Evolutionary conservation across 2,797 vertebrate genomes (phyloP).

Genomic region (Rhyacichthys aspro): DNA sequence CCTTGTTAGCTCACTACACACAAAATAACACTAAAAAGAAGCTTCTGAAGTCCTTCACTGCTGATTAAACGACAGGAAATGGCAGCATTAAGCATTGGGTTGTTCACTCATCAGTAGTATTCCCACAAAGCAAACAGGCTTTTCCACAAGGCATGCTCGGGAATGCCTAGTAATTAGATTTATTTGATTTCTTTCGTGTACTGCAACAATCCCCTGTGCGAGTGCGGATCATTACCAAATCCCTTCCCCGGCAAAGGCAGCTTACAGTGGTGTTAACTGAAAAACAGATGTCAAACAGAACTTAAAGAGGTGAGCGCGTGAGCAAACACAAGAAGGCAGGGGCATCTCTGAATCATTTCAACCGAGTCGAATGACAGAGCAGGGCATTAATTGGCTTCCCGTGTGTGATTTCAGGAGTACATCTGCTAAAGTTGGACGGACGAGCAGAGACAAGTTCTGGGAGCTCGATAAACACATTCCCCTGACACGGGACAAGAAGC

Average conservation of each 20-base stretch:
- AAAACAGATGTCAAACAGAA: slow-evolving; percentile 68
- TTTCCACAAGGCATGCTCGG: slow-evolving; percentile 49
- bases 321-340: slow-evolving; percentile 24
- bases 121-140: slow-evolving; percentile 45
- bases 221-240: slow-evolving; percentile 54
- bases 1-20: not conserved
- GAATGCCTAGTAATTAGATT: slow-evolving; percentile 63
- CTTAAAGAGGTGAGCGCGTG: slow-evolving; percentile 46
- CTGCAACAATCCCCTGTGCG: slow-evolving; percentile 53
- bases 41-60: slow-evolving; percentile 28
- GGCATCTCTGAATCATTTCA: slow-evolving; percentile 30
- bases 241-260: slow-evolving; percentile 45
- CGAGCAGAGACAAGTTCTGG: slow-evolving; percentile 60
- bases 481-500: slow-evolving; percentile 25
- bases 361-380: slow-evolving; percentile 53
- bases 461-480: slow-evolving; percentile 58
- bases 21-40: slow-evolving; percentile 25
- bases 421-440: slow-evolving; percentile 44
- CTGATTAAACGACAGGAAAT: slow-evolving; percentile 57
- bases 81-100: slow-evolving; percentile 36
- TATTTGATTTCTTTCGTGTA: slow-evolving; percentile 51
- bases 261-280: slow-evolving; percentile 48
- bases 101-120: slow-evolving; percentile 44
- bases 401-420: slow-evolving; percentile 27
- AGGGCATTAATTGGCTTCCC: slow-evolving; percentile 44